Evolutionary conservation across 2,888 invertebrate species (phyloP).

Genomic region (Nipponacmea schrenckii): DNA sequence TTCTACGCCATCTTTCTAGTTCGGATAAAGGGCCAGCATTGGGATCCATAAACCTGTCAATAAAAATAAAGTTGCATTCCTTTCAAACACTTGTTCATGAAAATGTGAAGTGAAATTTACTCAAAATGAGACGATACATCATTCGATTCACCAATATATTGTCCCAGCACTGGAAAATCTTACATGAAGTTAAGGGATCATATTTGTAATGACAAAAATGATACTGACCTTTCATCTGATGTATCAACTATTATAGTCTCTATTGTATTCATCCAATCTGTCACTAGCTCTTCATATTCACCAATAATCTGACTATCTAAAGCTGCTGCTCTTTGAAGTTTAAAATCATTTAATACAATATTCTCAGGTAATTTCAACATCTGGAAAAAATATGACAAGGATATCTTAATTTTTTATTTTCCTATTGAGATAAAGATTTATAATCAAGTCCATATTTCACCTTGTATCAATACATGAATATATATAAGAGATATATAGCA

Average conservation of each 20-base stretch:
- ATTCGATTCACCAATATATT: too few species aligned
- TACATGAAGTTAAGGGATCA: too few species aligned
- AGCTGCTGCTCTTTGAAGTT: slow-evolving; percentile 62
- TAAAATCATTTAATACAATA: slow-evolving; percentile 62
- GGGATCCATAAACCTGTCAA: slow-evolving; percentile 59
- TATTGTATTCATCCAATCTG: slow-evolving; percentile 66
- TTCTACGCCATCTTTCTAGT: slow-evolving; percentile 64
- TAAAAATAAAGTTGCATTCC: not conserved
- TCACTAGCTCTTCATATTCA: slow-evolving; percentile 65
- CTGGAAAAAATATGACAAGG: slow-evolving; percentile 34
- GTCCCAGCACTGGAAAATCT: too few species aligned
- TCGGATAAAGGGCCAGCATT: slow-evolving; percentile 67
- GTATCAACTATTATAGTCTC: slow-evolving; percentile 63
- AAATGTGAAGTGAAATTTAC: too few species aligned
- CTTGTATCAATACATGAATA: too few species aligned
- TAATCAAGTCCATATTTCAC: too few species aligned
- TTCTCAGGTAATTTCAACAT: slow-evolving; percentile 64
- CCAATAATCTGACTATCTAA: slow-evolving; percentile 57
- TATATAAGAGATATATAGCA: too few species aligned
- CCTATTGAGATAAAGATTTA: too few species aligned
- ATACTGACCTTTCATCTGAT: slow-evolving; percentile 63
- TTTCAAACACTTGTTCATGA: too few species aligned
- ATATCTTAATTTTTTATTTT: not conserved
- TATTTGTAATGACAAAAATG: too few species aligned
- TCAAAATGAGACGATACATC: too few species aligned